Evolutionary conservation across 2,797 vertebrate genomes (phyloP).

Genomic region (Falco rusticolus): DNA sequence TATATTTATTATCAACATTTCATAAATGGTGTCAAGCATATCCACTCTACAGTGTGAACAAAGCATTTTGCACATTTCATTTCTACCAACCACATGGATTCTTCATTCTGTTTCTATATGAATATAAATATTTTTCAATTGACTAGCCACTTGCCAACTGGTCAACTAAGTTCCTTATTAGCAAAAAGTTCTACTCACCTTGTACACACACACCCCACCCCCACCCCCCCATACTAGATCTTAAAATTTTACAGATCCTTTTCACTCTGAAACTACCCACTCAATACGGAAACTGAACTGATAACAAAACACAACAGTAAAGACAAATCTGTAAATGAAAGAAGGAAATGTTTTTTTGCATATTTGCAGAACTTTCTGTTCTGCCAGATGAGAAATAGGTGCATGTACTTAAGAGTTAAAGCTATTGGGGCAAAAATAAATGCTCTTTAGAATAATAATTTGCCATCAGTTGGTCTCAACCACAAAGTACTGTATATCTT

Average conservation of each 20-base stretch:
- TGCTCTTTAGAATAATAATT: background rate
- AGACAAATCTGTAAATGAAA: background rate
- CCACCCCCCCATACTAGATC: background rate
- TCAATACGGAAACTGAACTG: background rate
- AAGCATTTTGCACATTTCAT: background rate
- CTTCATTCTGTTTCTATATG: background rate
- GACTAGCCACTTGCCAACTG: background rate
- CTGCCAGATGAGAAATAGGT: background rate
- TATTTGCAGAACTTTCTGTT: background rate
- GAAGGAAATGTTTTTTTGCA: background rate
- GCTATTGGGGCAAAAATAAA: background rate
- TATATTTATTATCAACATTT: background rate
- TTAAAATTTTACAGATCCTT: background rate
- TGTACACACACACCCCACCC: background rate
- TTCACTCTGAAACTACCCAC: background rate
- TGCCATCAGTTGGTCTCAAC: background rate
- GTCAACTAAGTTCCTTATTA: background rate
- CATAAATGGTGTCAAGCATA: background rate
- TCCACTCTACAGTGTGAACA: background rate
- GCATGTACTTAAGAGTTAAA: background rate
- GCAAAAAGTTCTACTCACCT: background rate
- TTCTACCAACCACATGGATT: background rate
- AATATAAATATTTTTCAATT: background rate
- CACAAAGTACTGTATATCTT: background rate
- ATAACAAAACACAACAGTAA: background rate